Conservation (phyloP, 2,113 vertebrate genomes). For the Haplochromis vanheusdeni region DNA sequence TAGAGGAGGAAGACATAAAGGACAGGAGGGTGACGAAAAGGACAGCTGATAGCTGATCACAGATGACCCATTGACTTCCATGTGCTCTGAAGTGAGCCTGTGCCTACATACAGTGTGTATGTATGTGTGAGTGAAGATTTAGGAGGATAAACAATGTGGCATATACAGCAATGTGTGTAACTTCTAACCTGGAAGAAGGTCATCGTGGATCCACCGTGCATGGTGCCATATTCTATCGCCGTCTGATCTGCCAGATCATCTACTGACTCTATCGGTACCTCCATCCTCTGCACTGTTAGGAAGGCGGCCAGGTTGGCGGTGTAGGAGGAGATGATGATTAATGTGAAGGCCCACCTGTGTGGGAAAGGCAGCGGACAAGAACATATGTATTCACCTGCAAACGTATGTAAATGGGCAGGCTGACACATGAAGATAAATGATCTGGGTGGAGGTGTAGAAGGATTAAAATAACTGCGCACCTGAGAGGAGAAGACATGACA, state of each 20-base stretch:
- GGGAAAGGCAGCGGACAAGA: background rate
- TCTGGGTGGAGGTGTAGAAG: background rate
- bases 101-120: background rate
- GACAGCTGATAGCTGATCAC: constrained; percentile 29
- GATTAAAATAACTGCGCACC: constrained; percentile 21
- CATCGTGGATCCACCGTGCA: constrained; percentile 97
- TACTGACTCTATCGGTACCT: constrained; percentile 94
- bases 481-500: constrained; percentile 5
- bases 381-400: constrained; percentile 27
- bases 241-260: constrained; percentile 98
- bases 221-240: constrained; percentile 93
- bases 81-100: background rate
- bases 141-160: background rate
- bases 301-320: constrained; percentile 96
- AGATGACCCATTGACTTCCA: constrained; percentile 37
- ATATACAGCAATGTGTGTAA: background rate
- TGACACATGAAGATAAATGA: constrained; percentile 24
- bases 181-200: constrained; percentile 94
- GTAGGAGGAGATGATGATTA: constrained; percentile 99
- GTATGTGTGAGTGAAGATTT: background rate
- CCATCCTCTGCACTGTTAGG: constrained; percentile 95
- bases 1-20: constrained; percentile 15
- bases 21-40: constrained; percentile 26
- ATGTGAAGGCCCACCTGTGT: constrained; percentile 94
- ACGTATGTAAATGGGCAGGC: constrained; percentile 17